A percentile compares a stretch with the other conserved stretches of the same genome.
phyloP scores from a whole-genome alignment of 2,113 vertebrate species.

The Brachypteracias leptosomus region DNA sequence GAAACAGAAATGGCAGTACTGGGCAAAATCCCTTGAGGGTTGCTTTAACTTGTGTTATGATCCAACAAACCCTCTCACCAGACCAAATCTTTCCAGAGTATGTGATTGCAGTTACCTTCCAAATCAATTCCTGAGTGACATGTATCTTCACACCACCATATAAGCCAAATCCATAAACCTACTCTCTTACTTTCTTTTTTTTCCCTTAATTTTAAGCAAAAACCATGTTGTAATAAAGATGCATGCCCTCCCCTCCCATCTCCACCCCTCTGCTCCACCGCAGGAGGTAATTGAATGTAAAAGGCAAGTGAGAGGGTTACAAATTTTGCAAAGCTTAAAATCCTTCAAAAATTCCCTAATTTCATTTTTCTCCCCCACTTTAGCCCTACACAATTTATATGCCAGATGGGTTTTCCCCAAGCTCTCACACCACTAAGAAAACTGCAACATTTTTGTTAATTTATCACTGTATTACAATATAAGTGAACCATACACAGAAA shows the following conservation, averaged over 20 bases:
- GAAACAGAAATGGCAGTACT: background rate
- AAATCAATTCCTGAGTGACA: background rate
- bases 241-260: background rate
- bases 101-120: background rate
- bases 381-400: conserved; percentile 24
- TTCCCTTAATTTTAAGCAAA: background rate
- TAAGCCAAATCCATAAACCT: background rate
- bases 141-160: fast-evolving
- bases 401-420: conserved; percentile 73
- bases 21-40: background rate
- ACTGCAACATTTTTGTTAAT: conserved; percentile 71
- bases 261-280: background rate
- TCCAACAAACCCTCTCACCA: background rate
- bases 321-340: conserved; percentile 31
- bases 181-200: background rate
- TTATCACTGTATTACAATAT: conserved; percentile 72
- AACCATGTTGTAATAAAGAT: background rate
- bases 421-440: conserved; percentile 65
- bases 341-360: conserved; percentile 51
- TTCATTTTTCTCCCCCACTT: conserved; percentile 36
- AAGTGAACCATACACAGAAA: conserved; percentile 61
- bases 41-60: background rate
- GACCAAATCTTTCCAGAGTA: background rate
- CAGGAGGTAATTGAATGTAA: background rate
- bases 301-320: background rate